These are phyloP conservation scores for Percina caprodes DNA, from an alignment of 2,113 vertebrate genomes.

Conservation along the genomic window DNA sequence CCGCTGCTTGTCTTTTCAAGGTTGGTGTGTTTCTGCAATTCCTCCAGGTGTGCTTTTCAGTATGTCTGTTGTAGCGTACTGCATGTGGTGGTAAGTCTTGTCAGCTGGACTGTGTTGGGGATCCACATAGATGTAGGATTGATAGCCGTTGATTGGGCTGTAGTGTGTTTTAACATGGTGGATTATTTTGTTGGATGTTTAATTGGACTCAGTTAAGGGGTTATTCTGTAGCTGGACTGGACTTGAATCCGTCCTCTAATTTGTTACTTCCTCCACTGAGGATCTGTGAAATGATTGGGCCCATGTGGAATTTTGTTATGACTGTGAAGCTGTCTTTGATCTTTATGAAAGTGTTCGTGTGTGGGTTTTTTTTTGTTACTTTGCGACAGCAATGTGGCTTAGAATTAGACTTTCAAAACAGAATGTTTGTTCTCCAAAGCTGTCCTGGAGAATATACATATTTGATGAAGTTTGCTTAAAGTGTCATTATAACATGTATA, in stretches of 20 bases:
- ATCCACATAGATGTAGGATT: neutral
- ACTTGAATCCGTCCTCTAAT: slow-evolving; percentile 51
- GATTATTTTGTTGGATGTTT: slow-evolving; percentile 32
- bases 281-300: slow-evolving; percentile 26
- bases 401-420: neutral
- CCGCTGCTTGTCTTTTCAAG: slow-evolving; percentile 40
- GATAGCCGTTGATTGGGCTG: slow-evolving; percentile 9
- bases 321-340: slow-evolving; percentile 27
- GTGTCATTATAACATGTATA: neutral
- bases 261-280: slow-evolving; percentile 64
- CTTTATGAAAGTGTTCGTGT: slow-evolving; percentile 6
- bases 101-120: slow-evolving; percentile 23
- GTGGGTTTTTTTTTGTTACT: neutral
- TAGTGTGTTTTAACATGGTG: slow-evolving; percentile 6
- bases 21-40: slow-evolving; percentile 60
- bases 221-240: slow-evolving; percentile 9
- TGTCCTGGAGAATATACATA: neutral
- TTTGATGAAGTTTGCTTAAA: slow-evolving; percentile 1
- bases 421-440: neutral
- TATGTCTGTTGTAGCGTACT: neutral
- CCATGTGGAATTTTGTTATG: slow-evolving; percentile 35
- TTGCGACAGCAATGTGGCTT: neutral
- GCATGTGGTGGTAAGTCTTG: slow-evolving; percentile 1
- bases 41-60: slow-evolving; percentile 17
- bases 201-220: neutral